These are phyloP conservation scores for Grus americana DNA, from an alignment of 2,113 vertebrate species.

Conservation along the genomic window DNA sequence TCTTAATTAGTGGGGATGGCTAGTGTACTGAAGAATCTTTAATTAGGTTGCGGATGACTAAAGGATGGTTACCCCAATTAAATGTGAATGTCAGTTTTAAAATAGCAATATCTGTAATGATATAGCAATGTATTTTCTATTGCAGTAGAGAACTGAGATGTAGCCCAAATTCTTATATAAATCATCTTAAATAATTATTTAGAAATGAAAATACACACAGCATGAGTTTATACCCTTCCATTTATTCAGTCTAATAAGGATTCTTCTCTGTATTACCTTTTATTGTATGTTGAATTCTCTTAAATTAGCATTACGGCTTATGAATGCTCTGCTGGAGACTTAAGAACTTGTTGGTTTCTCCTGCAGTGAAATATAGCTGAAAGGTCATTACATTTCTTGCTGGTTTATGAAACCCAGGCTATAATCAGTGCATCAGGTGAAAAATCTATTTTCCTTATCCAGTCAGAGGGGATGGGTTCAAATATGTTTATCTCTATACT, in stretches of 20 bases:
- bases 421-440: constrained; percentile 55
- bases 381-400: constrained; percentile 64
- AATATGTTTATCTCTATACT: constrained; percentile 36
- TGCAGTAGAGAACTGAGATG: not conserved
- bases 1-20: not conserved
- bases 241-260: not conserved
- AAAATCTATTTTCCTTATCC: constrained; percentile 68
- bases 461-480: not conserved
- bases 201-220: not conserved
- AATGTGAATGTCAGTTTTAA: not conserved
- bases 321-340: constrained; percentile 39
- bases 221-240: not conserved
- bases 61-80: not conserved
- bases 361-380: constrained; percentile 33
- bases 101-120: not conserved
- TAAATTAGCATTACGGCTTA: constrained; percentile 52
- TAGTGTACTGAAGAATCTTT: not conserved
- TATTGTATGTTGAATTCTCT: constrained; percentile 37
- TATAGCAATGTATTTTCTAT: not conserved
- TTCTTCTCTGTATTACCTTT: not conserved
- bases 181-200: not conserved
- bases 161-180: not conserved
- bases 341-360: constrained; percentile 42
- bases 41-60: not conserved
- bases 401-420: constrained; percentile 63